Percentiles rank a stretch among this genome's conserved stretches.
phyloP scores from a whole-genome alignment of 2,113 vertebrate genomes.

The Larimichthys crocea region DNA sequence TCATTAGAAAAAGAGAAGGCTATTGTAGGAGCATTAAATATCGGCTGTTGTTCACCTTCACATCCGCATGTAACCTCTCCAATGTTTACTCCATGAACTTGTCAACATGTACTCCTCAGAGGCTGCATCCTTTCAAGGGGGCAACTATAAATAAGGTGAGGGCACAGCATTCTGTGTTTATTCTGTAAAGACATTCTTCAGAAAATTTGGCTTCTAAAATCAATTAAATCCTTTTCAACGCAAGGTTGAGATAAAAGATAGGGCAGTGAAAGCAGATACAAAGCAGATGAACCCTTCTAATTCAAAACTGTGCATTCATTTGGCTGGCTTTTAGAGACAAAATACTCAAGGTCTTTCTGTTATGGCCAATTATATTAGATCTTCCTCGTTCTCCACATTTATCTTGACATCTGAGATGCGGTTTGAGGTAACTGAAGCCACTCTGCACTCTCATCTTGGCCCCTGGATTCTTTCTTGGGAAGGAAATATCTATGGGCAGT shows the following conservation, averaged over 20 bases:
- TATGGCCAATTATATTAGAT: constrained; percentile 69
- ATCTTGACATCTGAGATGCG: constrained; percentile 57
- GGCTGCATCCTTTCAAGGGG: constrained; percentile 24
- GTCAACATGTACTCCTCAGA: constrained; percentile 34
- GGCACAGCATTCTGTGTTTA: constrained; percentile 34
- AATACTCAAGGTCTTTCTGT: constrained; percentile 74
- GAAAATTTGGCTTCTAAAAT: constrained; percentile 68
- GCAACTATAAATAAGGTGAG: constrained; percentile 46
- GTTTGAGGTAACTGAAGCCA: constrained; percentile 47
- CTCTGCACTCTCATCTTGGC: constrained; percentile 30
- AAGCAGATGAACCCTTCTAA: constrained; percentile 53
- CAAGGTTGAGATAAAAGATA: constrained; percentile 61
- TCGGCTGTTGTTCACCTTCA: constrained; percentile 48
- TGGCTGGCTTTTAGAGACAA: constrained; percentile 59
- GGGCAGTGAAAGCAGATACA: constrained; percentile 48
- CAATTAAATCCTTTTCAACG: constrained; percentile 73
- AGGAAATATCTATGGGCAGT: constrained; percentile 89
- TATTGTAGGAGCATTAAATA: not conserved
- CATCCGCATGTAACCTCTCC: constrained; percentile 28
- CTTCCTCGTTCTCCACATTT: constrained; percentile 51
- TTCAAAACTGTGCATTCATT: constrained; percentile 63
- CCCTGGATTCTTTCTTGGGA: constrained; percentile 81
- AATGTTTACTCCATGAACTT: constrained; percentile 43
- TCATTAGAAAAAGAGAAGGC: constrained; percentile 36
- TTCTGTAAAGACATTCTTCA: constrained; percentile 47